A percentile compares a stretch with the other conserved stretches of the same genome.
Conservation (phyloP, 2,113 vertebrate genomes). For the Cnemophilus loriae region DNA sequence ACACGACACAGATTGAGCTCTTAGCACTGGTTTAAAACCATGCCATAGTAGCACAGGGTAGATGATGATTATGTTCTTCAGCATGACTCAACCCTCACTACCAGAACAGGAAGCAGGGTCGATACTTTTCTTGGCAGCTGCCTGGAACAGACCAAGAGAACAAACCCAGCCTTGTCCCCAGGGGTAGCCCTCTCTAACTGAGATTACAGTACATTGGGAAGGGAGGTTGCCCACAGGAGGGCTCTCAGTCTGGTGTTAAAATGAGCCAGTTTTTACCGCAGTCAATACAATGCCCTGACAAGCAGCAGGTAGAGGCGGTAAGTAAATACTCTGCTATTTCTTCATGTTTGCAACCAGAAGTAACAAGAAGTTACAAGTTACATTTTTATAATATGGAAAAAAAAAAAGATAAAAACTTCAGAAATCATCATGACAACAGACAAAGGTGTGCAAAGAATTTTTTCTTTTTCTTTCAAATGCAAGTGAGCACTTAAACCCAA, state of each 20-base stretch:
- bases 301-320: not conserved
- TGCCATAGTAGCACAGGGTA: not conserved
- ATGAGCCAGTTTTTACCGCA: not conserved
- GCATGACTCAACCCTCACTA: not conserved
- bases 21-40: not conserved
- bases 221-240: fast-evolving
- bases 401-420: not conserved
- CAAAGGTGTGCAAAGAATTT: not conserved
- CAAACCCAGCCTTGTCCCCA: not conserved
- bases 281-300: not conserved
- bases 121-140: not conserved
- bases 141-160: not conserved
- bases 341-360: not conserved
- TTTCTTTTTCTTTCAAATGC: not conserved
- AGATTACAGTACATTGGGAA: not conserved
- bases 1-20: not conserved
- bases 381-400: not conserved
- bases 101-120: not conserved
- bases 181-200: not conserved
- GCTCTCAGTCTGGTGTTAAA: not conserved
- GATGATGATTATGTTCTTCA: not conserved
- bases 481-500: not conserved
- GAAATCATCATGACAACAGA: not conserved
- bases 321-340: not conserved
- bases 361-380: not conserved